A percentile compares a stretch with the other conserved stretches of the same genome.
Conservation (phyloP, 2,113 vertebrate species). For the Hystrix cristata region DNA sequence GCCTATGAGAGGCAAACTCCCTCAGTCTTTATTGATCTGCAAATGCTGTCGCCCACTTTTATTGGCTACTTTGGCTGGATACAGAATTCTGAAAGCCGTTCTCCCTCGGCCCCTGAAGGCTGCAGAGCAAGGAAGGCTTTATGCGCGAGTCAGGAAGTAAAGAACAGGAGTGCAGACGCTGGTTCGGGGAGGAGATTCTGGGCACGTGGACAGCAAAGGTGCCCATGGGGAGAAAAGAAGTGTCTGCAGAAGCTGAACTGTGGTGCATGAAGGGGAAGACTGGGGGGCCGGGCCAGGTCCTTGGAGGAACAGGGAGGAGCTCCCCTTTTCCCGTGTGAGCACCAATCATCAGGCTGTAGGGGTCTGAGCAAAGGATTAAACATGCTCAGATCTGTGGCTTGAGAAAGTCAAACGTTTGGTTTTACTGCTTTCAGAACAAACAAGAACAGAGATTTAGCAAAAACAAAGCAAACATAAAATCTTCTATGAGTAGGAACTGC, state of each 20-base stretch:
- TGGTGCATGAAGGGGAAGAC: not conserved
- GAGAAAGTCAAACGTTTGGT: not conserved
- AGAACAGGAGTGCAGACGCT: not conserved
- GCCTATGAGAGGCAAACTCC: not conserved
- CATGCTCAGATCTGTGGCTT: not conserved
- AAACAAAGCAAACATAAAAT: not conserved
- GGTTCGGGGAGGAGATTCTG: not conserved
- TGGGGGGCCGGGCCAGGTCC: not conserved
- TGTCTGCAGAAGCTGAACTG: not conserved
- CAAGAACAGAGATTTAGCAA: constrained; percentile 37
- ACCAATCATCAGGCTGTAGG: fast-evolving
- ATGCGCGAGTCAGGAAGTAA: not conserved
- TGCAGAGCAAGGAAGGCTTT: not conserved
- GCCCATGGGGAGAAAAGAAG: fast-evolving
- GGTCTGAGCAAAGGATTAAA: not conserved
- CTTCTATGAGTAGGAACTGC: not conserved
- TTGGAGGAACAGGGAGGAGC: not conserved
- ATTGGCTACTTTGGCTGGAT: not conserved
- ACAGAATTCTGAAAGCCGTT: constrained; percentile 7
- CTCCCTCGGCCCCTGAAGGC: not conserved
- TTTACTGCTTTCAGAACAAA: constrained; percentile 25
- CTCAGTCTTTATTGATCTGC: not conserved
- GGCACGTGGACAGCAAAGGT: not conserved
- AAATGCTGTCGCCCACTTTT: not conserved
- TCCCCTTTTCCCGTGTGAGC: not conserved